Evolutionary conservation across 2,113 vertebrate genomes (phyloP).

Genomic region (Clarias gariepinus): DNA sequence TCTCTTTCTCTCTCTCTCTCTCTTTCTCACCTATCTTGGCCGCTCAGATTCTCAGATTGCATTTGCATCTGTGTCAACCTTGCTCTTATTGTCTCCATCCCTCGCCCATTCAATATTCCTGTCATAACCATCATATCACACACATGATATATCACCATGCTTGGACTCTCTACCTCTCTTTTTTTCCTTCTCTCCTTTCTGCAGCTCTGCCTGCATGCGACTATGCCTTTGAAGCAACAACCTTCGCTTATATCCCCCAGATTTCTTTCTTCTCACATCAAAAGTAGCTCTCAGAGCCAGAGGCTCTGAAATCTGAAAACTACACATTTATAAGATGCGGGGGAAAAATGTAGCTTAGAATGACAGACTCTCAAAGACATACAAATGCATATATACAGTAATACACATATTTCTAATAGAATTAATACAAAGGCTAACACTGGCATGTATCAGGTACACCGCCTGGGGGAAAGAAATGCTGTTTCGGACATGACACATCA

Average conservation of each 20-base stretch:
- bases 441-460: neutral
- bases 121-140: constrained; percentile 42
- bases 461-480: too few relatives aligned
- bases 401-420: constrained; percentile 5
- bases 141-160: constrained; percentile 55
- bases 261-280: constrained; percentile 65
- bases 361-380: constrained; percentile 35
- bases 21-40: constrained; percentile 43
- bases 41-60: constrained; percentile 32
- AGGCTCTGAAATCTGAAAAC: constrained; percentile 62
- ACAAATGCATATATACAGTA: neutral
- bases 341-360: constrained; percentile 31
- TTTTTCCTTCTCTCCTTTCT: constrained; percentile 39
- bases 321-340: constrained; percentile 56
- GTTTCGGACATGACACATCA: too few relatives aligned
- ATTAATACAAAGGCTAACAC: constrained; percentile 32
- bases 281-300: constrained; percentile 48
- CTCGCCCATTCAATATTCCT: constrained; percentile 34
- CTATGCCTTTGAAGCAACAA: constrained; percentile 62
- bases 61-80: constrained; percentile 53
- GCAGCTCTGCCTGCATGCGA: constrained; percentile 55
- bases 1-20: constrained; percentile 28
- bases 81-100: constrained; percentile 44
- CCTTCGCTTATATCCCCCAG: constrained; percentile 53
- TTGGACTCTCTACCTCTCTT: constrained; percentile 41